Evolutionary conservation across 2,797 vertebrate species (phyloP), one percentile per base, ranked within the genome.

Genomic region (Emydoidea blandingii): DNA sequence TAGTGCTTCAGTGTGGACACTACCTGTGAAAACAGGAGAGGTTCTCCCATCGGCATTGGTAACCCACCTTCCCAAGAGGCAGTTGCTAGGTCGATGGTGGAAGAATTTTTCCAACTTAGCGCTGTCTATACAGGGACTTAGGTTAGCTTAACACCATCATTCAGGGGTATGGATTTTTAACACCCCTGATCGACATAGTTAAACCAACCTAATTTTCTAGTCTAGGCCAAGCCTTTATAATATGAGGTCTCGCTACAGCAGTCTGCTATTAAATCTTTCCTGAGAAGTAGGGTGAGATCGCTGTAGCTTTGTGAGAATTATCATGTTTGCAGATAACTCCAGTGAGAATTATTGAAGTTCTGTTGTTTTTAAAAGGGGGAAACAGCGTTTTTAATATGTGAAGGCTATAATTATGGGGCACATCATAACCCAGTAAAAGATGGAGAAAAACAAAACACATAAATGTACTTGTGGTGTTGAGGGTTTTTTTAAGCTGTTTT

Each of bases 251-350:
- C 44, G 23, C 68, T 52, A 12, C 65, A 87, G 31, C 27, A 68
- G 2, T 1, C 2, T 2, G 44, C 5, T 74, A 85, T 8, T 25
- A 12, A 90, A 56, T 4, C 47, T 49, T 72, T 25, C 21, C 12
- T 72, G 50, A 68, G n/a, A 41, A 80, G 79, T n/a, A 87, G 59
- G 0, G 0, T 37, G 29, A 93, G 34, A 50, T 6, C 0, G 0
- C 50, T 59, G 0, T 15, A 0, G 0, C 44, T 86, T 23, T 81
- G 52, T 31, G 15, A 74, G 12, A 72, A 8, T n/a, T 68, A 87
- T 16, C 59, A 87, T 65, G 68, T 54, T 86, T 78, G 47, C 41
- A 82, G 72, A 50, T 18, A 88, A 92, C 74, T 82, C 83, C 90
- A 11, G 37, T 52, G 25, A 92, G 50, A 85, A 88, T 50, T 16